Conservation (phyloP, 2,113 vertebrate genomes). For the Amphiprion ocellaris region DNA sequence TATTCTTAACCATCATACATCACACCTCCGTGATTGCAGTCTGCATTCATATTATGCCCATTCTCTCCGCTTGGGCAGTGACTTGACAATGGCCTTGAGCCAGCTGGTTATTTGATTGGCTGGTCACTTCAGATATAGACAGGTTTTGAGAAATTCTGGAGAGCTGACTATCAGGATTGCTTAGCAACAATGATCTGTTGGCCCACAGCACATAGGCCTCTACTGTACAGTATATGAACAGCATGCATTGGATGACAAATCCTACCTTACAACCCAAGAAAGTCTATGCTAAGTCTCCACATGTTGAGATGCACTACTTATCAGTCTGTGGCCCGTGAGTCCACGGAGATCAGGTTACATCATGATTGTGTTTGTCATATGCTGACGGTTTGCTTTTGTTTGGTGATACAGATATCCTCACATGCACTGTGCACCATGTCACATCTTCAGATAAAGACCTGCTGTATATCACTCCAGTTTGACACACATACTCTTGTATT, state of each 20-base stretch:
- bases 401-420: not conserved
- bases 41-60: slow-evolving; percentile 17
- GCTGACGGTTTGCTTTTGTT: slow-evolving; percentile 8
- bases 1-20: slow-evolving; percentile 5
- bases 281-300: slow-evolving; percentile 1
- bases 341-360: slow-evolving; percentile 20
- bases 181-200: slow-evolving; percentile 75
- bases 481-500: too few species aligned
- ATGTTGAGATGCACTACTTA: slow-evolving; percentile 24
- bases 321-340: slow-evolving; percentile 38
- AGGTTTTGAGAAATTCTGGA: slow-evolving; percentile 58
- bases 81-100: slow-evolving; percentile 60
- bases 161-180: slow-evolving; percentile 67
- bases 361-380: slow-evolving; percentile 18
- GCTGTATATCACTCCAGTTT: slow-evolving; percentile 1
- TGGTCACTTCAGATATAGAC: slow-evolving; percentile 55
- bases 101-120: slow-evolving; percentile 69
- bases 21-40: not conserved
- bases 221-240: slow-evolving; percentile 2
- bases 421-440: not conserved
- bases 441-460: not conserved
- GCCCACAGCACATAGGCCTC: slow-evolving; percentile 29
- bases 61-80: slow-evolving; percentile 29
- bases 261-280: not conserved
- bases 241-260: not conserved